phyloP scores from a whole-genome alignment of 2,888 invertebrate genomes.

The Epirrhoe alternata region DNA sequence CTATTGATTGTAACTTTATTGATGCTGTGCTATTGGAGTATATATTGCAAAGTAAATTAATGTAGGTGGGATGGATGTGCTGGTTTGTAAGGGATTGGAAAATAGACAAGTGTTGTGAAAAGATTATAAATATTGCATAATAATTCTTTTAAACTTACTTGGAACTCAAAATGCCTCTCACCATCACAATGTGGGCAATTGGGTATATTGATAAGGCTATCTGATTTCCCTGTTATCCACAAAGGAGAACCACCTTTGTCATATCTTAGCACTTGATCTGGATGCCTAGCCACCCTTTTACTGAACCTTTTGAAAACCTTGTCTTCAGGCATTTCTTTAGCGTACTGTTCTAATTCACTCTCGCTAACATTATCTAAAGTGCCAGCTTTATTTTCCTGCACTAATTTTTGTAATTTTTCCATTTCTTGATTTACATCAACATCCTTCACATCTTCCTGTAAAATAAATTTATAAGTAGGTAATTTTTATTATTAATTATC shows the following conservation, averaged over 20 bases:
- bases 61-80: no score
- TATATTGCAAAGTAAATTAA: no score
- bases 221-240: slow-evolving; percentile 90
- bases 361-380: slow-evolving; percentile 87
- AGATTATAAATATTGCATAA: no score
- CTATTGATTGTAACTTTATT: no score
- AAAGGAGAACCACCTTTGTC: slow-evolving; percentile 91
- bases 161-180: slow-evolving; percentile 95
- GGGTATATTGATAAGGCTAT: slow-evolving; percentile 85
- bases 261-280: slow-evolving; percentile 94
- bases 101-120: no score
- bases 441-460: slow-evolving; percentile 64
- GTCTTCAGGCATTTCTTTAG: slow-evolving; percentile 87
- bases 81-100: no score
- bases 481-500: no score
- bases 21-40: no score
- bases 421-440: slow-evolving; percentile 82
- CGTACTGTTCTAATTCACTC: slow-evolving; percentile 89
- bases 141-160: slow-evolving; percentile 87
- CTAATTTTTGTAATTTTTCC: slow-evolving; percentile 76
- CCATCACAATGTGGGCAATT: slow-evolving; percentile 90
- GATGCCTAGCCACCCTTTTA: slow-evolving; percentile 87
- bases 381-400: slow-evolving; percentile 86
- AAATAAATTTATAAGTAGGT: slow-evolving; percentile 24
- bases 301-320: slow-evolving; percentile 92